Conservation (phyloP, 2,888 invertebrate species). For the Eupithecia pulchellata region DNA sequence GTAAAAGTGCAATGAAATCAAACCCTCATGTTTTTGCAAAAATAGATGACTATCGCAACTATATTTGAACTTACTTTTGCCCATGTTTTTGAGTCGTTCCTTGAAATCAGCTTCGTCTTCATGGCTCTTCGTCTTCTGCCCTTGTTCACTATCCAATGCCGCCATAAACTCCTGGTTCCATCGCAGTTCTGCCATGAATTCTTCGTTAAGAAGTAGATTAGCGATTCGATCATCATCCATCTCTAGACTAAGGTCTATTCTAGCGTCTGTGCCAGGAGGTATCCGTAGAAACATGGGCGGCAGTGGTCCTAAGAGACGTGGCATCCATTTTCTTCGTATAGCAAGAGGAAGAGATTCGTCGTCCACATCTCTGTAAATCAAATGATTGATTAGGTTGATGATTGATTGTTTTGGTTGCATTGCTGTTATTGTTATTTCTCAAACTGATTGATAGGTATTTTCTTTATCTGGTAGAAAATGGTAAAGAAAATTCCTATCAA, state of each 20-base stretch:
- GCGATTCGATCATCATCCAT: conserved; percentile 95
- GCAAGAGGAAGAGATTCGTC: conserved; percentile 77
- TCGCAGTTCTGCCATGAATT: conserved; percentile 94
- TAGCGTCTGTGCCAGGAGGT: conserved; percentile 78
- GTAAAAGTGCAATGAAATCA: conserved; percentile 49
- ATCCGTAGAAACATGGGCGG: conserved; percentile 92
- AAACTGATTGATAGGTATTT: too few species aligned
- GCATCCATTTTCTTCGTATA: conserved; percentile 89
- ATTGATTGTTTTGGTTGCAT: too few species aligned
- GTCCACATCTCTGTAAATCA: conserved; percentile 65
- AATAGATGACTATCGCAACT: too few species aligned
- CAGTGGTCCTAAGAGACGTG: conserved; percentile 90
- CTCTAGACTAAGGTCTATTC: conserved; percentile 82
- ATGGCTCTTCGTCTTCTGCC: conserved; percentile 77
- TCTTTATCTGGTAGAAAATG: not conserved
- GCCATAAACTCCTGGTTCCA: conserved; percentile 95
- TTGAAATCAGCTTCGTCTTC: conserved; percentile 90
- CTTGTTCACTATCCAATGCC: conserved; percentile 91
- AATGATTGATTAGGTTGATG: not conserved
- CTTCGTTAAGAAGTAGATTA: conserved; percentile 94
- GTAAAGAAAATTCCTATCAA: not conserved
- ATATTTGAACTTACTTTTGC: conserved; percentile 87
- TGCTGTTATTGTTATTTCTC: not conserved
- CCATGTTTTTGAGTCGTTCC: conserved; percentile 92
- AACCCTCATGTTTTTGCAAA: too few species aligned